Percentiles rank a stretch among this genome's conserved stretches.
Conservation (phyloP, 2,113 vertebrate species). For the Macquaria ambigua region DNA sequence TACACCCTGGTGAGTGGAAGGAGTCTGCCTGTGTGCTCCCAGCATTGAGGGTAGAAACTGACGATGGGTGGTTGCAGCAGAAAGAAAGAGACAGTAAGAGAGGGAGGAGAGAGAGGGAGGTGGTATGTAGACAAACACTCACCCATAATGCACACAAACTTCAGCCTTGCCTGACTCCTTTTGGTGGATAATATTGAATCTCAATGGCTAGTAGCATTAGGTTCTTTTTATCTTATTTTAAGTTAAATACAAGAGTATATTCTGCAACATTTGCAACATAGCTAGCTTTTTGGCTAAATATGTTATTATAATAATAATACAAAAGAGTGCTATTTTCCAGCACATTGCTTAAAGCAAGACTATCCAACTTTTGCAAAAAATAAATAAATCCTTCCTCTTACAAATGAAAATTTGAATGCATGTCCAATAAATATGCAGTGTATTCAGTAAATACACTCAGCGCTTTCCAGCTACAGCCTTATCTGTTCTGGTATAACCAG, state of each 20-base stretch:
- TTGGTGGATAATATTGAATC: neutral
- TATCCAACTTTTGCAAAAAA: neutral
- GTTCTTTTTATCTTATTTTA: neutral
- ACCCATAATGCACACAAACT: neutral
- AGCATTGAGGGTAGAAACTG: conserved; percentile 66
- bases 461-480: too few relatives aligned
- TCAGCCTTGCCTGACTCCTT: neutral
- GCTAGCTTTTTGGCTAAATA: neutral
- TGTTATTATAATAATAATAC: neutral
- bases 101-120: conserved; percentile 11
- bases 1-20: conserved; percentile 85
- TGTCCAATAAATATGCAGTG: neutral
- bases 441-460: too few relatives aligned
- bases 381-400: too few relatives aligned
- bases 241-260: neutral
- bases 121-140: conserved; percentile 28
- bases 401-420: too few relatives aligned
- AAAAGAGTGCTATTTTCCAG: too few relatives aligned
- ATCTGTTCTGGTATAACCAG: too few relatives aligned
- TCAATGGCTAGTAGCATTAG: neutral
- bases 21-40: conserved; percentile 77
- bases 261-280: neutral
- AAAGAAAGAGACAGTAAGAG: conserved; percentile 31
- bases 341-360: neutral
- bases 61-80: conserved; percentile 68